phyloP scores from a whole-genome alignment of 2,797 vertebrate genomes.

The Bovichtus diacanthus region DNA sequence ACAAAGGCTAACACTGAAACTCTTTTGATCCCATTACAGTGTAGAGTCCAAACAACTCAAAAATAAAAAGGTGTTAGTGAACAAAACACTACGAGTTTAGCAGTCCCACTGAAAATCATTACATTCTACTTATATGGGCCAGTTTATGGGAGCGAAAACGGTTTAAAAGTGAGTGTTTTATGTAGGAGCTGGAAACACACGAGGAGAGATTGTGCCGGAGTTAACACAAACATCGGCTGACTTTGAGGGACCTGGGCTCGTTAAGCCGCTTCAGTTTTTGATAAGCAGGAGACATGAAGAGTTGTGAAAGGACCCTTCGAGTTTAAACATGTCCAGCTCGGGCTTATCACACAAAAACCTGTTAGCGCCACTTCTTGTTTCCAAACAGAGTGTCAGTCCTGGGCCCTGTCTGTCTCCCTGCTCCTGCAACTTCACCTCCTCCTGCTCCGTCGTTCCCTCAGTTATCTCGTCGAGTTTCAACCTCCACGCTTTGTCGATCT shows the following conservation, averaged over 20 bases:
- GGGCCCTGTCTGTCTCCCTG: constrained; percentile 35
- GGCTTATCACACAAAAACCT: constrained; percentile 73
- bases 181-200: constrained; percentile 46
- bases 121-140: constrained; percentile 14
- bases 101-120: constrained; percentile 45
- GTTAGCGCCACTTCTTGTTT: constrained; percentile 77
- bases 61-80: constrained; percentile 36
- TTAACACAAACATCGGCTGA: constrained; percentile 62
- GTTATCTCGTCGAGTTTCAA: constrained; percentile 41
- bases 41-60: constrained; percentile 29
- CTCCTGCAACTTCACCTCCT: constrained; percentile 37
- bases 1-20: constrained; percentile 50
- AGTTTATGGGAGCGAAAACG: constrained; percentile 18
- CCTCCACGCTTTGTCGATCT: constrained; percentile 32
- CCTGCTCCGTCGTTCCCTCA: constrained; percentile 26
- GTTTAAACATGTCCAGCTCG: constrained; percentile 61
- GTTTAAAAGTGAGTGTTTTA: constrained; percentile 48
- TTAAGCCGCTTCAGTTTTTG: constrained; percentile 58
- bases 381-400: constrained; percentile 76
- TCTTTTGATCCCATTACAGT: constrained; percentile 46
- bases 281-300: constrained; percentile 71
- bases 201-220: constrained; percentile 53
- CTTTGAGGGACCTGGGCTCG: constrained; percentile 55
- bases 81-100: constrained; percentile 34
- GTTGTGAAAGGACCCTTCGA: constrained; percentile 70